Conservation (phyloP, 2,888 invertebrate genomes). For the Harpalus rubripes region DNA sequence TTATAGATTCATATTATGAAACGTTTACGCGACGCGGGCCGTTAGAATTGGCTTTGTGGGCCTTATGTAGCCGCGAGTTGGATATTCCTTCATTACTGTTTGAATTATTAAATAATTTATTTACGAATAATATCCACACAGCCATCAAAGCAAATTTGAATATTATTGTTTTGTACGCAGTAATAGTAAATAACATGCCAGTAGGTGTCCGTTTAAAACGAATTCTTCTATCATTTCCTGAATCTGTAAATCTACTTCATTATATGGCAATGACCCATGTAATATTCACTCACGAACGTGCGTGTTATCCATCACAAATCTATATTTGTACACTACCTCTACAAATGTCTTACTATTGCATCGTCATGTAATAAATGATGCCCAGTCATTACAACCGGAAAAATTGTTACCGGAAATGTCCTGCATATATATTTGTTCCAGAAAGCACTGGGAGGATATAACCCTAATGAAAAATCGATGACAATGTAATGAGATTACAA, state of each 20-base stretch:
- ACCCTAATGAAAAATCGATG: conserved; percentile 20
- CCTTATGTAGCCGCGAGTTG: too few relatives aligned
- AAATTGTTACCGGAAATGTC: conserved; percentile 29
- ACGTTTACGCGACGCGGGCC: too few relatives aligned
- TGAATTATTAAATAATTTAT: too few relatives aligned
- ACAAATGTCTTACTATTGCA: conserved; percentile 21
- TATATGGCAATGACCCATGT: conserved; percentile 4
- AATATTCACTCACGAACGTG: conserved; percentile 38
- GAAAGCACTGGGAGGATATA: neutral
- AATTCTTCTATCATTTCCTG: neutral
- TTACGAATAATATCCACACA: too few relatives aligned
- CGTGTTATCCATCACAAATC: conserved; percentile 52
- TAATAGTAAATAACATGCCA: neutral
- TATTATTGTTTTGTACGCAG: too few relatives aligned
- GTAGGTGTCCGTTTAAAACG: neutral
- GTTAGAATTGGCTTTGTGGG: too few relatives aligned
- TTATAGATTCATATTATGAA: too few relatives aligned
- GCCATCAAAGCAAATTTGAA: too few relatives aligned
- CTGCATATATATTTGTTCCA: conserved; percentile 21
- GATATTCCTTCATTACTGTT: too few relatives aligned
- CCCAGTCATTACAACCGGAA: conserved; percentile 1
- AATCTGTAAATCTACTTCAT: neutral
- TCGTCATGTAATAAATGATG: conserved; percentile 34
- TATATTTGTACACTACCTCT: conserved; percentile 41
- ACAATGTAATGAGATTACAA: conserved; percentile 25